These are phyloP conservation scores for Monarcha castaneiventris DNA, from an alignment of 2,113 vertebrate species.

Conservation along the genomic window DNA sequence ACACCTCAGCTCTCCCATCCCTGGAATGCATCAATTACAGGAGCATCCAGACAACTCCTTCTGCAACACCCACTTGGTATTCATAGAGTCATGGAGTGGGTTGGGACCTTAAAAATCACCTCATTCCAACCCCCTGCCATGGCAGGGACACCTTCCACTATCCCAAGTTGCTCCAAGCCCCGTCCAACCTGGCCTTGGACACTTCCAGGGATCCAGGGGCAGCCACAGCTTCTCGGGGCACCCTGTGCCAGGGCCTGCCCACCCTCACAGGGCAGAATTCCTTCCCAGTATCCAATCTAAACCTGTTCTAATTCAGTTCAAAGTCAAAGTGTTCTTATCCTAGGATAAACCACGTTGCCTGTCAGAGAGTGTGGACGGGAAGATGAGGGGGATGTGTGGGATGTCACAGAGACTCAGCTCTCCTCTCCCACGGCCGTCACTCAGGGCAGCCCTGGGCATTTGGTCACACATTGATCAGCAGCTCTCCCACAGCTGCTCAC, in stretches of 20 bases:
- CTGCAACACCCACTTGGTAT: not conserved
- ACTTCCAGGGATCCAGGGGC: not conserved
- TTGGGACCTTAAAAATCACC: not conserved
- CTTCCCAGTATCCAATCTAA: not conserved
- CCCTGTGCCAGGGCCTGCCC: not conserved
- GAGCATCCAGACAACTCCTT: not conserved
- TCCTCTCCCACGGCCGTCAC: not conserved
- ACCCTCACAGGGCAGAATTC: not conserved
- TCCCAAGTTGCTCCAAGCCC: not conserved
- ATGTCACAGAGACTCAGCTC: not conserved
- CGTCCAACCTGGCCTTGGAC: rapidly evolving
- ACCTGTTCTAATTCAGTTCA: not conserved
- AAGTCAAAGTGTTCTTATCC: not conserved
- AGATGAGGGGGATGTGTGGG: not conserved
- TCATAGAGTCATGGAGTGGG: not conserved
- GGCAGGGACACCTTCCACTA: not conserved
- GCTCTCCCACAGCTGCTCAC: not conserved
- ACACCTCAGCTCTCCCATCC: not conserved
- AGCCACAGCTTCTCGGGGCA: not conserved
- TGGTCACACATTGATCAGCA: not conserved
- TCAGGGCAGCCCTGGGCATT: not conserved
- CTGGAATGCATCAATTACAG: not conserved
- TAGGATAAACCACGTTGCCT: not conserved
- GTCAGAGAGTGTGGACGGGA: not conserved
- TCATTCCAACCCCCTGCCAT: not conserved